Evolutionary conservation across 2,888 invertebrate genomes (phyloP).

Genomic region (Dynastes tityus): DNA sequence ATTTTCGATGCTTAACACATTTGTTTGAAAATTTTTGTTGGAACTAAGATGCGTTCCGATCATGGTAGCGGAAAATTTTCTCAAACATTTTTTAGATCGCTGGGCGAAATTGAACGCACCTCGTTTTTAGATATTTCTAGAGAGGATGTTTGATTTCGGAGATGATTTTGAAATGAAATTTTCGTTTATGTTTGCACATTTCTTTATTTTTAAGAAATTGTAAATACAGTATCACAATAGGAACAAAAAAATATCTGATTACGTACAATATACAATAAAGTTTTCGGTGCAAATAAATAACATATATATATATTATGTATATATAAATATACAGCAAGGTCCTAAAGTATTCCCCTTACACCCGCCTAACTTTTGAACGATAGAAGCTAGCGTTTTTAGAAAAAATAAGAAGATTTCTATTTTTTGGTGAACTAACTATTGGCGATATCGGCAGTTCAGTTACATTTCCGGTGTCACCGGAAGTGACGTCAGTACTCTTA

Average conservation of each 20-base stretch:
- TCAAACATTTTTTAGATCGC: background rate
- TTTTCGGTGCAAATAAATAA: conserved; percentile 18
- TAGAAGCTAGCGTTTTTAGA: no score
- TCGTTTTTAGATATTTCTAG: background rate
- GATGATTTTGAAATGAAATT: background rate
- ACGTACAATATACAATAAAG: conserved; percentile 8
- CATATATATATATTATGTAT: no score
- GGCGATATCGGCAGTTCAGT: no score
- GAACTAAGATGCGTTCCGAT: background rate
- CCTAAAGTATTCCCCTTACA: no score
- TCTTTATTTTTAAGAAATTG: conserved; percentile 37
- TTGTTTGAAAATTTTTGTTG: no score
- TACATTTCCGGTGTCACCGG: no score
- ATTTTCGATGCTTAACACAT: no score
- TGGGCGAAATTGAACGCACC: background rate
- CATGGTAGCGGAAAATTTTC: background rate
- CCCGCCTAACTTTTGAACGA: no score
- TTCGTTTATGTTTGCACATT: background rate
- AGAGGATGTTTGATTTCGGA: background rate
- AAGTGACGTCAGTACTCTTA: no score
- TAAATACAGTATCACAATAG: conserved; percentile 36
- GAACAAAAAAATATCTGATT: conserved; percentile 15
- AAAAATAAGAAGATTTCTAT: no score
- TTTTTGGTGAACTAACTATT: no score
- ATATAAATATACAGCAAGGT: no score